These are phyloP conservation scores for Eristalis arbustorum DNA, from an alignment of 2,888 invertebrate species.

Conservation along the genomic window DNA sequence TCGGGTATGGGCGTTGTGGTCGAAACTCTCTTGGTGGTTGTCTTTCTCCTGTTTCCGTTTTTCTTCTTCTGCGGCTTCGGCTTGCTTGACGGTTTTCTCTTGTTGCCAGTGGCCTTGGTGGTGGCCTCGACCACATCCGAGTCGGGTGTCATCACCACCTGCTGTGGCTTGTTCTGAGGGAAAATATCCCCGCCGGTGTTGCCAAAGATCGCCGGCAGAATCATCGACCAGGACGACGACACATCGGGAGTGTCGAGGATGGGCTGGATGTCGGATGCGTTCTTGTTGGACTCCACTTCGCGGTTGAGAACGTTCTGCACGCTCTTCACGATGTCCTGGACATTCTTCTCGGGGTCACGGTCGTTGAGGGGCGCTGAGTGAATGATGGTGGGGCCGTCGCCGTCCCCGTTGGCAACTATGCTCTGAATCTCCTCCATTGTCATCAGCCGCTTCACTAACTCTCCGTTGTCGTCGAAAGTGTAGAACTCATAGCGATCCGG, in stretches of 20 bases:
- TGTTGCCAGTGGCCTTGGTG: constrained; percentile 68
- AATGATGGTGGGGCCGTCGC: constrained; percentile 82
- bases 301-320: constrained; percentile 91
- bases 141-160: constrained; percentile 80
- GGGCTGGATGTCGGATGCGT: constrained; percentile 79
- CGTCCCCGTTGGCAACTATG: constrained; percentile 90
- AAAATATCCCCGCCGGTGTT: constrained; percentile 85
- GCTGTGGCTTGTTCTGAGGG: constrained; percentile 81
- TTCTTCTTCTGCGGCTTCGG: constrained; percentile 76
- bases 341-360: constrained; percentile 84
- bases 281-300: constrained; percentile 84
- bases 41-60: constrained; percentile 75
- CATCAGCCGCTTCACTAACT: constrained; percentile 91
- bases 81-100: constrained; percentile 72
- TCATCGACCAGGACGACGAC: constrained; percentile 89
- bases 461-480: constrained; percentile 91
- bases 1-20: constrained; percentile 70
- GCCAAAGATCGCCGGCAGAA: constrained; percentile 89
- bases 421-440: constrained; percentile 91
- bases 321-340: constrained; percentile 90
- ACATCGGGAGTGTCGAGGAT: constrained; percentile 87
- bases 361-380: constrained; percentile 76
- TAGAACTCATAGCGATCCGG: constrained; percentile 94
- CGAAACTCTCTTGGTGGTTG: constrained; percentile 70
- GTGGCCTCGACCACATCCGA: constrained; percentile 78